Evolutionary conservation across 2,888 invertebrate species (phyloP).

Genomic region (Lithophane ornitopus): DNA sequence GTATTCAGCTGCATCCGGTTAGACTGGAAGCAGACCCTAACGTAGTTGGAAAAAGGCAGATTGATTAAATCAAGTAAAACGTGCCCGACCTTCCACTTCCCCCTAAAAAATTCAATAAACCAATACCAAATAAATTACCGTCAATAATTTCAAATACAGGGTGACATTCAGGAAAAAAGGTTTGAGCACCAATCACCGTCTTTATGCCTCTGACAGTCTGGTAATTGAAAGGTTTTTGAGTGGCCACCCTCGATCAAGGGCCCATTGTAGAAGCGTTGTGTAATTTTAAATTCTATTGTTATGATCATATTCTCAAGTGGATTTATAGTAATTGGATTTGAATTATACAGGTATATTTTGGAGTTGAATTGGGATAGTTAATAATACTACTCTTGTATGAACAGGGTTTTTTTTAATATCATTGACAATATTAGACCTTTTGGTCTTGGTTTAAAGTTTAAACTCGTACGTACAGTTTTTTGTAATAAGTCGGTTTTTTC

Average conservation of each 20-base stretch:
- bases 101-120: conserved; percentile 5
- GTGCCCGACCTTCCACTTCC: not conserved
- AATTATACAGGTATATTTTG: conserved; percentile 12
- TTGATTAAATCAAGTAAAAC: not conserved
- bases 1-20: too few relatives aligned
- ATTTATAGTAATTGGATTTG: conserved; percentile 48
- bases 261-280: conserved; percentile 74
- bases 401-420: too few relatives aligned
- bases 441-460: too few relatives aligned
- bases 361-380: not conserved
- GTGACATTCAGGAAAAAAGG: conserved; percentile 62
- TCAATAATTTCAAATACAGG: conserved; percentile 60
- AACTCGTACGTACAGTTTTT: too few relatives aligned
- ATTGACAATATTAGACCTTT: too few relatives aligned
- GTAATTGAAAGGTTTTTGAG: conserved; percentile 84
- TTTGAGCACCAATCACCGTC: conserved; percentile 49
- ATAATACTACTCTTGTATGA: not conserved
- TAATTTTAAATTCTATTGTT: conserved; percentile 73
- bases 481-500: too few relatives aligned
- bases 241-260: conserved; percentile 70
- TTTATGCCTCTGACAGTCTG: conserved; percentile 78
- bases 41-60: too few relatives aligned
- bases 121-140: conserved; percentile 46
- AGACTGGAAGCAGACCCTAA: too few relatives aligned
- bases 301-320: conserved; percentile 56